Conservation (phyloP, 1,140 invertebrate genomes). For the Dendrolimus kikuchii region DNA sequence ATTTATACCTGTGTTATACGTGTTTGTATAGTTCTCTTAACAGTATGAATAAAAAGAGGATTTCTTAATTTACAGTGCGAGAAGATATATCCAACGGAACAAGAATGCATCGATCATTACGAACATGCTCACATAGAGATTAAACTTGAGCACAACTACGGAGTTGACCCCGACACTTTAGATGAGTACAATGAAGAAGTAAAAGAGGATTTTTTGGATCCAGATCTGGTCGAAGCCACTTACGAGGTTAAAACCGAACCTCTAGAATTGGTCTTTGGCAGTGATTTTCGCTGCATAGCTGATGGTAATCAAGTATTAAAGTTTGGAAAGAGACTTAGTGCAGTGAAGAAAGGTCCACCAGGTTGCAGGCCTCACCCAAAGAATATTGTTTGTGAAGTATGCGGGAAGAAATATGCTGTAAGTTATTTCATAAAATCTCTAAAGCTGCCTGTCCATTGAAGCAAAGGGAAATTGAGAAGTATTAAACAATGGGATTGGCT, state of each 20-base stretch:
- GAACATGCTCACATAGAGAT: conserved; percentile 14
- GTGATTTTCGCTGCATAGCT: not conserved
- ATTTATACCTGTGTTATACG: too few relatives aligned
- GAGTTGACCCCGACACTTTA: not conserved
- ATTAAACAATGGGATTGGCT: too few relatives aligned
- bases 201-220: too few relatives aligned
- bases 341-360: too few relatives aligned
- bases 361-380: not conserved
- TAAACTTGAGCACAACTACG: conserved; percentile 8
- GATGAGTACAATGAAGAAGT: not conserved
- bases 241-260: too few relatives aligned
- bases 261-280: too few relatives aligned
- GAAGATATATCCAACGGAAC: conserved; percentile 14
- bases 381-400: conserved; percentile 8
- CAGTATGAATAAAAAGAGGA: too few relatives aligned
- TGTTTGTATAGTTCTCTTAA: too few relatives aligned
- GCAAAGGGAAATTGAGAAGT: too few relatives aligned
- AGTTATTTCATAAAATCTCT: too few relatives aligned
- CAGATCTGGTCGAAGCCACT: too few relatives aligned
- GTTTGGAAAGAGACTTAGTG: not conserved
- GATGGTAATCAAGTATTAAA: not conserved
- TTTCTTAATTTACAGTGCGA: conserved; percentile 18
- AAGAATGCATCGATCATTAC: conserved; percentile 24
- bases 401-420: conserved; percentile 8
- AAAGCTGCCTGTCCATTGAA: too few relatives aligned